These are phyloP conservation scores for Drosophila phalerata DNA, from an alignment of 2,888 invertebrate species.

Conservation along the genomic window DNA sequence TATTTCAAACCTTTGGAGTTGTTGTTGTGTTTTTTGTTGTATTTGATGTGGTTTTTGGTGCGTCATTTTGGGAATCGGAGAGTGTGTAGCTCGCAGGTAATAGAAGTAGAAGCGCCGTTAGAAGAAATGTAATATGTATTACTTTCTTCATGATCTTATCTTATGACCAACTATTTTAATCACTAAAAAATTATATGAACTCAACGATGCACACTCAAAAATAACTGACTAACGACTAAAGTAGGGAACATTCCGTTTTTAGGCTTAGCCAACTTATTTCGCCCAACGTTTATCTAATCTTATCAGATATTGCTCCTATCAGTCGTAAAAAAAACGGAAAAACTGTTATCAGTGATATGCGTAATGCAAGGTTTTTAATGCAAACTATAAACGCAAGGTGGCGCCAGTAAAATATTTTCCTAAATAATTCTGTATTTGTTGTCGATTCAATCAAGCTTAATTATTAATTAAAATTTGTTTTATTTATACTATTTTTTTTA, in stretches of 20 bases:
- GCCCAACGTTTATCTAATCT: slow-evolving; percentile 51
- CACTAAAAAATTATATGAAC: background rate
- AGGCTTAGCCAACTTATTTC: slow-evolving; percentile 30
- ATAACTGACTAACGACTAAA: slow-evolving; percentile 46
- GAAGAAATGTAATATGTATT: slow-evolving; percentile 4
- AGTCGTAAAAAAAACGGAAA: slow-evolving; percentile 11
- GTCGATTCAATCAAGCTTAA: no score
- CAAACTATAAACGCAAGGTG: background rate
- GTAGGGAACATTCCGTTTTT: slow-evolving; percentile 14
- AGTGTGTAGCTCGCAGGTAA: slow-evolving; percentile 14
- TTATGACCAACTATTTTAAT: background rate
- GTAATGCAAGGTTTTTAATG: slow-evolving; percentile 6
- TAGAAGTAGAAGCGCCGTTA: slow-evolving; percentile 15
- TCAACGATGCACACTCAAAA: slow-evolving; percentile 10
- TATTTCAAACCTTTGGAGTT: slow-evolving; percentile 22
- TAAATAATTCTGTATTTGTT: no score
- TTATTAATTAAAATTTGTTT: no score
- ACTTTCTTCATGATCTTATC: slow-evolving; percentile 33
- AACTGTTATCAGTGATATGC: slow-evolving; percentile 11
- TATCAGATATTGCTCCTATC: slow-evolving; percentile 33
- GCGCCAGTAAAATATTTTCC: no score
- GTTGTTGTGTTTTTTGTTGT: slow-evolving; percentile 6
- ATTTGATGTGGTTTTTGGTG: slow-evolving; percentile 4
- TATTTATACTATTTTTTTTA: no score
- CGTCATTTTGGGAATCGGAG: slow-evolving; percentile 9